Conservation (phyloP, 2,113 vertebrate species). For the Ctenomys sociabilis region DNA sequence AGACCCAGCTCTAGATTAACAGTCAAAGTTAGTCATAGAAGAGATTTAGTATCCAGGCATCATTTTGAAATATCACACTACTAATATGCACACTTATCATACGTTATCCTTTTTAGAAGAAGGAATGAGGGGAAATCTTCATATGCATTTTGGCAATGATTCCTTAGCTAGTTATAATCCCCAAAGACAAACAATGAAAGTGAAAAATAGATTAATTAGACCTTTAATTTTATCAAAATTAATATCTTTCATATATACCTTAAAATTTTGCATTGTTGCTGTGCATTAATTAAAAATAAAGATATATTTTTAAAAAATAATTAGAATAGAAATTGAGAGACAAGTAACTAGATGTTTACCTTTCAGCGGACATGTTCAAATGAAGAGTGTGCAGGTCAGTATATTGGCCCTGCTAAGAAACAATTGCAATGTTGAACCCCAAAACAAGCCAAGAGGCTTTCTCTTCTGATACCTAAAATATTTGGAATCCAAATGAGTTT, state of each 20-base stretch:
- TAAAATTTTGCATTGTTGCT: background rate
- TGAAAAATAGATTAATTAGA: background rate
- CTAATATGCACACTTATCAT: background rate
- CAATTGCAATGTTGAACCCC: background rate
- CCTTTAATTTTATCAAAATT: background rate
- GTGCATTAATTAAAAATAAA: background rate
- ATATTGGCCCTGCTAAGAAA: background rate
- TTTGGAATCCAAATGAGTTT: background rate
- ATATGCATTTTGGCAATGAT: background rate
- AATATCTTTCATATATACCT: background rate
- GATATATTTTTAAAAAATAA: background rate
- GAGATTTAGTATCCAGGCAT: background rate
- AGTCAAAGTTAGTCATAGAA: background rate
- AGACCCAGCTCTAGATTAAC: background rate
- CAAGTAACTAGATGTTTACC: background rate
- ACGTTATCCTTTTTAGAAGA: background rate
- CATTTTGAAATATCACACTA: background rate
- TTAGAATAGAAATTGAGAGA: constrained; percentile 6
- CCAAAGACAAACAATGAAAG: background rate
- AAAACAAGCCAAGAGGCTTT: background rate
- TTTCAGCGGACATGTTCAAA: background rate
- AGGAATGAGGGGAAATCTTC: background rate
- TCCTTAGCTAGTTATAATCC: background rate
- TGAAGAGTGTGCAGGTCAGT: background rate
- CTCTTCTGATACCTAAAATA: background rate